These are phyloP conservation scores for Catocala fraxini DNA, from an alignment of 2,888 invertebrate genomes.

Conservation along the genomic window DNA sequence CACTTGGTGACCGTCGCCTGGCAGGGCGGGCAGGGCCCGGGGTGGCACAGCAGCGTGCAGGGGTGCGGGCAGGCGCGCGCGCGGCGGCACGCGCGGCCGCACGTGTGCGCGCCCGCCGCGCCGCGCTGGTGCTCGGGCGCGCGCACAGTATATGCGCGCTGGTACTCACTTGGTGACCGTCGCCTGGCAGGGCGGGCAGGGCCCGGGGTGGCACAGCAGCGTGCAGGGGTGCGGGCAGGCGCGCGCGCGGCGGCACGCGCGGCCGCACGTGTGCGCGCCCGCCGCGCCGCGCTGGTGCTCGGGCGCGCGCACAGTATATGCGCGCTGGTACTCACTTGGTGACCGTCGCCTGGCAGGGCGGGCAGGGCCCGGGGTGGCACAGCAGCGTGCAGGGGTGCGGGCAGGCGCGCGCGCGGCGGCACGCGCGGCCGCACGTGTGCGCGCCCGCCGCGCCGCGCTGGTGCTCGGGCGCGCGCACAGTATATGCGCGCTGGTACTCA, in stretches of 20 bases:
- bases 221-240: slow-evolving; percentile 91
- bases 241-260: slow-evolving; percentile 91
- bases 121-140: slow-evolving; percentile 91
- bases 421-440: slow-evolving; percentile 97
- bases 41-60: slow-evolving; percentile 95
- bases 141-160: no score
- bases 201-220: slow-evolving; percentile 97
- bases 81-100: slow-evolving; percentile 95
- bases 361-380: slow-evolving; percentile 98
- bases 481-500: slow-evolving; percentile 89
- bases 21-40: slow-evolving; percentile 98
- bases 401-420: slow-evolving; percentile 89
- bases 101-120: slow-evolving; percentile 94
- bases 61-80: slow-evolving; percentile 88
- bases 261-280: slow-evolving; percentile 97
- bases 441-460: slow-evolving; percentile 91
- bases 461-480: slow-evolving; percentile 95
- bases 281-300: slow-evolving; percentile 90
- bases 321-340: slow-evolving; percentile 89
- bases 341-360: slow-evolving; percentile 94
- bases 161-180: slow-evolving; percentile 89
- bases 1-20: slow-evolving; percentile 90
- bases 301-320: no score
- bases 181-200: slow-evolving; percentile 96
- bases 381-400: slow-evolving; percentile 92